These are phyloP conservation scores for Neostethus bicornis DNA, from an alignment of 2,797 vertebrate genomes.

Conservation along the genomic window DNA sequence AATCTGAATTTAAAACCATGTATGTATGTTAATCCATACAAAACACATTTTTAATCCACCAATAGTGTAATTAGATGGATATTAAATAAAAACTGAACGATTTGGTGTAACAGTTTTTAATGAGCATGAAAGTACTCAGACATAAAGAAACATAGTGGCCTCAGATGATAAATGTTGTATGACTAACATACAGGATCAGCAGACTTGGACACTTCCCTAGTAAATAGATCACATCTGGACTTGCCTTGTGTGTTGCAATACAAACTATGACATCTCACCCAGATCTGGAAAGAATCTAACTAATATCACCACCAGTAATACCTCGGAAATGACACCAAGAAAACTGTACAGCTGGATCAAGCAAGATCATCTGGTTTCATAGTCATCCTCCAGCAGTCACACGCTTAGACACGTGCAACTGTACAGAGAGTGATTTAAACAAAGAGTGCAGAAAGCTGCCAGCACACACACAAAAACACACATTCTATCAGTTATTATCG, in stretches of 20 bases:
- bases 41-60: no score
- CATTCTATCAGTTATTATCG: slow-evolving; percentile 5
- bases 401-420: slow-evolving; percentile 80
- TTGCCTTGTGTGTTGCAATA: slow-evolving; percentile 16
- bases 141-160: no score
- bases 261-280: slow-evolving; percentile 12
- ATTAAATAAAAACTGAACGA: no score
- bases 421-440: slow-evolving; percentile 77
- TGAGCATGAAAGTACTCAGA: no score
- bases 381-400: slow-evolving; percentile 67
- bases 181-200: no score
- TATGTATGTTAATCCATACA: no score
- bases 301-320: neutral
- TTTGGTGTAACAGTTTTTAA: no score
- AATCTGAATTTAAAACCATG: no score
- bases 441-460: slow-evolving; percentile 71
- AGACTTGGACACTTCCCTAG: neutral
- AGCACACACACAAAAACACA: slow-evolving; percentile 22
- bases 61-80: no score
- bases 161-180: no score
- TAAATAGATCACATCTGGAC: slow-evolving; percentile 27
- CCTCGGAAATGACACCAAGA: neutral
- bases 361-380: slow-evolving; percentile 24
- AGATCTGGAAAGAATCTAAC: slow-evolving; percentile 24
- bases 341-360: slow-evolving; percentile 19